Evolutionary conservation across 2,797 vertebrate genomes (phyloP), one percentile per base, ranked within the genome.

Genomic region (Acanthurus lineatus): DNA sequence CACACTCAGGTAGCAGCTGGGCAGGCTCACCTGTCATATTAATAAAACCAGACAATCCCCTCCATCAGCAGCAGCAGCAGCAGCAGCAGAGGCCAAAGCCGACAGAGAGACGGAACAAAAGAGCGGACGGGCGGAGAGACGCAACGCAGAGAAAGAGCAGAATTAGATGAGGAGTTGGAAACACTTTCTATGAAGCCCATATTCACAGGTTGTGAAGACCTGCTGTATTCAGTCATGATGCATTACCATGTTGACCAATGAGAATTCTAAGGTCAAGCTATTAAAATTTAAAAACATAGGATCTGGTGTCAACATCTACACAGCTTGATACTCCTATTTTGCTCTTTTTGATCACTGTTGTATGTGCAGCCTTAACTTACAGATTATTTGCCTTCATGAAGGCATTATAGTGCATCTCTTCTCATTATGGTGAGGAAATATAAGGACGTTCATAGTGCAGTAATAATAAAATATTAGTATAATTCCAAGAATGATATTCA

Each of bases 1-100:
- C 66, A 52, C 81, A 79, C 86, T 56, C 92, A 95, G 93, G 94
- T 92, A 94, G 93, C 95, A 95, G 94, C 95, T 96, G 95, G 89
- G 81, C 82, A 70, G 88, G 88, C 93, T 95, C 95, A 95, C 93
- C 94, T 95, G 94, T 94, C 93, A 93, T 92, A 92, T 93, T 91
- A 92, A 92, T 91, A 92, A 93, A 94, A 92, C 87, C 78, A 90
- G 90, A 92, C 94, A 93, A 94, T 94, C 94, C 93, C 85, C 82
- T 95, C 94, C 83, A 88, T 95, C 94, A 95, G 91, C 94, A 89
- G 82, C 74, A 58, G 77, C 94, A 89, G 82, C 74, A 58, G 77
- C 76, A 65, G 83, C 82, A 76, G 86, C 83, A 83, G 82, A 83
- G 72, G 85, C 82, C 76, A 69, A 75, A 89, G 86, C 89, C 89